phyloP scores from a whole-genome alignment of 2,113 vertebrate genomes.

The Corythornis vintsioides region DNA sequence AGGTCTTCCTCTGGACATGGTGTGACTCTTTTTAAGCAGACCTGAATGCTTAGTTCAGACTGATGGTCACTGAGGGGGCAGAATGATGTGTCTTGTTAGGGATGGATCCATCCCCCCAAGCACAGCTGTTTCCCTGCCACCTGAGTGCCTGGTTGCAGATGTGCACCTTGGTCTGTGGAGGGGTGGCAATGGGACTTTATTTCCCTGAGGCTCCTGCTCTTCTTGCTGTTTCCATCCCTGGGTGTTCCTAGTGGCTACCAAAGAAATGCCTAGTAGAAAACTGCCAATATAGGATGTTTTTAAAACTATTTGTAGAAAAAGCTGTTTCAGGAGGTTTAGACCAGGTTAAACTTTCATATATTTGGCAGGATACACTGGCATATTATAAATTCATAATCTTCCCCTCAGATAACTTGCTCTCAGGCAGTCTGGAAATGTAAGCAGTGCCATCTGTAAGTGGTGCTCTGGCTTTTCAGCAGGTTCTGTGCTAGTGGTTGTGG shows the following conservation, averaged over 20 bases:
- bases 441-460: background rate
- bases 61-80: rapidly evolving
- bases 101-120: background rate
- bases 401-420: background rate
- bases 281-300: background rate
- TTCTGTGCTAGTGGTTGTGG: background rate
- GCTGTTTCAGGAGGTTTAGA: background rate
- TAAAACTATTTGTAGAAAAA: background rate
- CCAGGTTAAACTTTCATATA: background rate
- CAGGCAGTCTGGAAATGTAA: background rate
- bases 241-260: background rate
- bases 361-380: background rate
- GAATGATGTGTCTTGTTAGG: background rate
- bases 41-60: background rate
- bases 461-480: background rate
- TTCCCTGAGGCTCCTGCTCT: background rate
- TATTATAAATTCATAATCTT: background rate
- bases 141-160: background rate
- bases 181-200: background rate
- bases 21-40: background rate
- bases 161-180: background rate
- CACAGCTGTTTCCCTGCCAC: background rate
- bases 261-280: background rate
- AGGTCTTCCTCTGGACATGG: rapidly evolving
- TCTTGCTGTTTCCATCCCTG: background rate